Base-by-base conservation (phyloP, 2,113 vertebrate species). In the Pogona vitticeps region DNA sequence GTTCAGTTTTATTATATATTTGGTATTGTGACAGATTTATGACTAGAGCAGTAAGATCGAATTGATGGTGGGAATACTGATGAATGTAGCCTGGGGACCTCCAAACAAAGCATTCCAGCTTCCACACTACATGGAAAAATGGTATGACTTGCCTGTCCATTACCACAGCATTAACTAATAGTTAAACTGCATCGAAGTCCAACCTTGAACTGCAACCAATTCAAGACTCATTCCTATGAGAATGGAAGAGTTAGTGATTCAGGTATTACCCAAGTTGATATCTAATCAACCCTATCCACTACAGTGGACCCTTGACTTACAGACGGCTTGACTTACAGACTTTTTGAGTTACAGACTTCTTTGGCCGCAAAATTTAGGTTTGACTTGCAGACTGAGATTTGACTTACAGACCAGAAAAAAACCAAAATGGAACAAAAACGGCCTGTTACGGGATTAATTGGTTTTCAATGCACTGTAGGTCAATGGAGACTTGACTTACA, bases 91-190 rank as follows among this genome's bases (percentile, higher is more conserved):
- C 40, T 33, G 10, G 7, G 46, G 40, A 23, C 18, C 14, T 13
- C 0, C n/a, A 59, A 42, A 65, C 0, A 0, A 6, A 82, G n/a
- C 1, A 13, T 1, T 2, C n/a, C n/a, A n/a, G n/a, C n/a, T n/a
- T n/a, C n/a, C 38, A 28, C 56, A 26, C 89, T 67, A 14, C 80
- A 38, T 61, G 33, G 36, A 56, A 7, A 40, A 14, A 12, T 28
- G 46, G 23, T 52, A 31, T 28, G 52, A 28, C 23, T 26, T 26
- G 46, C 46, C n/a, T n/a, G 46, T 52, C 10, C 40, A 52, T 56
- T 76, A 28, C 20, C 65, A 68, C 28, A 68, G 9, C 28, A 68
- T 68, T 68, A 68, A 68, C 65, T 31, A 68, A 68, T 68, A 26
- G 65, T 68, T 68, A 23, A 68, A 68, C 12, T 10, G 65, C 12